phyloP scores from a whole-genome alignment of 2,888 invertebrate species.

The Tenthredo mesomela region DNA sequence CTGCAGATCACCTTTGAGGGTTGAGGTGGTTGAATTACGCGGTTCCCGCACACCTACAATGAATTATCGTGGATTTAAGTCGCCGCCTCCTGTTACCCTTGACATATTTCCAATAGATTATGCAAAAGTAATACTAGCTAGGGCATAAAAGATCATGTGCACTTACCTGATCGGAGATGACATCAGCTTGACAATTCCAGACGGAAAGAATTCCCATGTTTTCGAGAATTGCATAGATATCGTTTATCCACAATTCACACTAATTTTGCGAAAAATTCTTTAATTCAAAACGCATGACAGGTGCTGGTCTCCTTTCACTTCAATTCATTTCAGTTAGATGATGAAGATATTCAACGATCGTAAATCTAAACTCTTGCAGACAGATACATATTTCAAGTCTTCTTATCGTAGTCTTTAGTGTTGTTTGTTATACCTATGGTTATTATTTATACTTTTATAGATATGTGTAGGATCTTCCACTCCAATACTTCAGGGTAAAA shows the following conservation, averaged over 20 bases:
- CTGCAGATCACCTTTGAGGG: constrained; percentile 7
- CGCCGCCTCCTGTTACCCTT: not conserved
- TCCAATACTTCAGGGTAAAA: not conserved
- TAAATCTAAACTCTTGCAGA: not conserved
- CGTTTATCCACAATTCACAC: not conserved
- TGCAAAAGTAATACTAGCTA: not conserved
- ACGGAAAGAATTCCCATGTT: not conserved
- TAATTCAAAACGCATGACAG: not conserved
- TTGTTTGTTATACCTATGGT: not conserved
- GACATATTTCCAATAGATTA: not conserved
- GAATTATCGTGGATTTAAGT: not conserved
- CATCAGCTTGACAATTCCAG: not conserved
- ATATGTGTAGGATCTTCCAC: not conserved
- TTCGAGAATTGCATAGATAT: not conserved
- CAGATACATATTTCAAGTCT: not conserved
- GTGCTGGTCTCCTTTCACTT: not conserved
- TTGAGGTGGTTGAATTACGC: constrained; percentile 6
- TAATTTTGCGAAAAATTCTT: not conserved
- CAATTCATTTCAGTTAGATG: not conserved
- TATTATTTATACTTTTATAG: not conserved
- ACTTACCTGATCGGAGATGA: not conserved
- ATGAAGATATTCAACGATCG: not conserved
- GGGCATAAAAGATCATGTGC: not conserved
- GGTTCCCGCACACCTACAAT: not conserved
- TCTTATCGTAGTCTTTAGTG: not conserved